These are phyloP conservation scores for Ormyrus labotus DNA, from an alignment of 2,888 invertebrate species.

Conservation along the genomic window DNA sequence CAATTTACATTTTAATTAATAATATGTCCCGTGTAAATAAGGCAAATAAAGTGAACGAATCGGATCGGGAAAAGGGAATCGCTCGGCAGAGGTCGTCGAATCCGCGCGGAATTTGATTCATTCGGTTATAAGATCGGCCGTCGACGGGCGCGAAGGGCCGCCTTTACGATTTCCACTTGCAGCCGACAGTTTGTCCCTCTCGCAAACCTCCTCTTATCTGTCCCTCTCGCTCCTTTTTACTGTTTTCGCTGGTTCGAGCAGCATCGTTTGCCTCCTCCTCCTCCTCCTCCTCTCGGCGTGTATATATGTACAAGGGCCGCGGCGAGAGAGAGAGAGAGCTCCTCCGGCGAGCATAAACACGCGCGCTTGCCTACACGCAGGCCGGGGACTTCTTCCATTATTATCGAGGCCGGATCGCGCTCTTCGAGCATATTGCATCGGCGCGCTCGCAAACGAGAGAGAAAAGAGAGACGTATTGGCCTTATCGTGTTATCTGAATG, in stretches of 20 bases:
- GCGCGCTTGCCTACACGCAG: slow-evolving; percentile 65
- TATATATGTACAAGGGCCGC: slow-evolving; percentile 50
- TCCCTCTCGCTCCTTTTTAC: slow-evolving; percentile 41
- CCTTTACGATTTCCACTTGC: slow-evolving; percentile 25
- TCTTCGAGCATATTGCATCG: slow-evolving; percentile 69
- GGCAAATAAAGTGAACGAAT: background rate
- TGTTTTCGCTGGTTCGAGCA: slow-evolving; percentile 50
- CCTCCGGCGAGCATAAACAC: slow-evolving; percentile 65
- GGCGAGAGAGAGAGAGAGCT: slow-evolving; percentile 39
- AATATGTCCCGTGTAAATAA: too few species aligned
- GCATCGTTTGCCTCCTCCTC: slow-evolving; percentile 52
- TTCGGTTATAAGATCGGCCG: too few species aligned
- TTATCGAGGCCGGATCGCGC: slow-evolving; percentile 69
- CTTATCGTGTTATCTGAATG: slow-evolving; percentile 54
- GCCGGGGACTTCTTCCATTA: slow-evolving; percentile 64
- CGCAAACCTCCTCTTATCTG: slow-evolving; percentile 33
- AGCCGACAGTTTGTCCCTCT: slow-evolving; percentile 21
- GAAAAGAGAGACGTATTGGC: slow-evolving; percentile 57
- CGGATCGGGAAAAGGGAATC: background rate
- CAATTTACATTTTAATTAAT: background rate
- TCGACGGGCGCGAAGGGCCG: background rate
- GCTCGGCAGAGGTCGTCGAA: background rate
- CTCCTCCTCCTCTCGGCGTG: background rate
- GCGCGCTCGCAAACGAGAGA: slow-evolving; percentile 55
- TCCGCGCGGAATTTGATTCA: too few species aligned